These are phyloP conservation scores for Mus caroli DNA, from an alignment of 2,797 vertebrate species.

Conservation along the genomic window DNA sequence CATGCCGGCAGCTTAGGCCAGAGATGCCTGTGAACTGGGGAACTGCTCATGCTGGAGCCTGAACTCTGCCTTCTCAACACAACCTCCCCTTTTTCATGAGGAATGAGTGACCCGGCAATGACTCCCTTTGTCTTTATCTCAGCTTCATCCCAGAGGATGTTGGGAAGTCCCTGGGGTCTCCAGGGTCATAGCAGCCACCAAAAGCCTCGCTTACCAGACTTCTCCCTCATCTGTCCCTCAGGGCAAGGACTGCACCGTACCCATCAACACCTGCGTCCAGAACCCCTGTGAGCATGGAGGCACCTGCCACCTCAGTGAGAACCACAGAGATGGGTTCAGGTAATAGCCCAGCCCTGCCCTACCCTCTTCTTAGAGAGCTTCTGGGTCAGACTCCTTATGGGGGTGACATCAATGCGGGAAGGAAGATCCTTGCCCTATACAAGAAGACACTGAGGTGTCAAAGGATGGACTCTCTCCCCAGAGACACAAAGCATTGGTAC, in stretches of 20 bases:
- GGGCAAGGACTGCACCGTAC: conserved; percentile 96
- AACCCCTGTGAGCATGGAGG: conserved; percentile 96
- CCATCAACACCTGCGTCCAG: conserved; percentile 96
- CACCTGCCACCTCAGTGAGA: conserved; percentile 95
- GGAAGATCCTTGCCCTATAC: fast-evolving
- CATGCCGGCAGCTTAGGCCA: fast-evolving
- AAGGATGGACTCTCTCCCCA: not conserved
- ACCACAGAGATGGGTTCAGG: conserved; percentile 95
- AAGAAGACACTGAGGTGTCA: not conserved
- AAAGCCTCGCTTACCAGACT: conserved; percentile 68
- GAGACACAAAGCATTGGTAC: not conserved
- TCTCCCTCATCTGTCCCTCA: conserved; percentile 84
- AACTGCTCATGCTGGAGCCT: not conserved
- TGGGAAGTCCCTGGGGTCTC: not conserved
- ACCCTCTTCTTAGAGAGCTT: not conserved
- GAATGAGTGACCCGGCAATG: not conserved
- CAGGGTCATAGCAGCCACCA: not conserved
- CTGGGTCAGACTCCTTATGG: too few relatives aligned
- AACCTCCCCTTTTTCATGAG: not conserved
- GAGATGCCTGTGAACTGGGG: not conserved
- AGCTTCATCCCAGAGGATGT: not conserved
- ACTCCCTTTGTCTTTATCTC: not conserved
- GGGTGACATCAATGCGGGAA: too few relatives aligned
- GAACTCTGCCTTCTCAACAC: not conserved
- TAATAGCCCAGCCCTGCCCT: conserved; percentile 80